These are phyloP conservation scores for Onychomys arenicola DNA, from an alignment of 2,797 vertebrate species.

Conservation along the genomic window DNA sequence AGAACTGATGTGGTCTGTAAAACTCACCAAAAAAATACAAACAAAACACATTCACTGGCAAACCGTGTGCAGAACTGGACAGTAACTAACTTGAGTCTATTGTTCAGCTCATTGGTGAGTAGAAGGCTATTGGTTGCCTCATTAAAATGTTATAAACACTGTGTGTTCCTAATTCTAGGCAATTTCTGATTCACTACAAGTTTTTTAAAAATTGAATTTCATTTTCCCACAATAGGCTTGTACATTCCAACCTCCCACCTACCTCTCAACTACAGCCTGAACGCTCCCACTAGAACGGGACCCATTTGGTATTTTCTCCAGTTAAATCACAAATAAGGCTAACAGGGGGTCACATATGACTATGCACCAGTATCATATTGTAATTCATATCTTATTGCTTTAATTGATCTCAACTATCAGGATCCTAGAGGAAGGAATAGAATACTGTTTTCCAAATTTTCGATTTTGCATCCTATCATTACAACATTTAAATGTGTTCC, in stretches of 20 bases:
- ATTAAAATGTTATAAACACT: neutral
- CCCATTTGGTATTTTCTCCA: neutral
- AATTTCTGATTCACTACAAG: neutral
- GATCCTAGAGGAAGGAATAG: neutral
- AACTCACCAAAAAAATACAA: conserved; percentile 15
- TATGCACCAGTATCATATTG: neutral
- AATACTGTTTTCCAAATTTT: neutral
- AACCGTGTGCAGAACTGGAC: neutral
- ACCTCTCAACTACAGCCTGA: neutral
- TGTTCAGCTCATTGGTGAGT: neutral
- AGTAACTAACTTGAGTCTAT: neutral
- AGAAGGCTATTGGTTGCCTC: neutral
- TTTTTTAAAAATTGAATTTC: neutral
- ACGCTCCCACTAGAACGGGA: neutral
- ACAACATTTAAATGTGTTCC: neutral
- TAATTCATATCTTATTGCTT: neutral
- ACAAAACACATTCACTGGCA: neutral
- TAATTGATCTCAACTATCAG: neutral
- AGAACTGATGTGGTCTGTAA: neutral
- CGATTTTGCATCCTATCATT: neutral
- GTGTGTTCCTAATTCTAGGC: neutral
- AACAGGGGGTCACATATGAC: neutral
- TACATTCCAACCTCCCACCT: neutral
- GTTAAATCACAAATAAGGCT: neutral
- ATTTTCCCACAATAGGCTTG: neutral